Base-by-base conservation (phyloP, 1,140 invertebrate species). In the Nephila pilipes region DNA sequence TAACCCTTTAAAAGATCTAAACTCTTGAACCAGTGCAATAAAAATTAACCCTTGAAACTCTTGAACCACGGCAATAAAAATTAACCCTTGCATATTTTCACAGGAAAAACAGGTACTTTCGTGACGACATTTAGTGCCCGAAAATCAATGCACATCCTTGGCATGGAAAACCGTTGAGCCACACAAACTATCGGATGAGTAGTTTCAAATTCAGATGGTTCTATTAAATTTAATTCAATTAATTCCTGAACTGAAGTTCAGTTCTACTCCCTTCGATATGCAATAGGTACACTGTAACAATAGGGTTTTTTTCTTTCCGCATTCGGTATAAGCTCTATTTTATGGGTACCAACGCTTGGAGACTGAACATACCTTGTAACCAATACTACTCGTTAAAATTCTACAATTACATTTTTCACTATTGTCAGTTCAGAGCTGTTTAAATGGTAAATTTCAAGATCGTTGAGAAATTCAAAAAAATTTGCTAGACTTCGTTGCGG, bases 1-100 rank as follows among this genome's bases (percentile, higher is more conserved):
- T 96, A 97, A 0, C 96, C 96, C 25, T 94, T 20, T 8, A 46
- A 89, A 80, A 96, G 94, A 95, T 96, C 96, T 3, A 97, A 94
- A 0, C 95, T 95, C 2, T 94, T 94, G 87, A 96, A 96, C 29
- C 95, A 95, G n/a, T n/a, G n/a, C n/a, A n/a, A n/a, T n/a, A n/a
- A n/a, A n/a, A n/a, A n/a, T n/a, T n/a, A n/a, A n/a, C n/a, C n/a
- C n/a, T n/a, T n/a, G n/a, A n/a, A n/a, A n/a, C n/a, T n/a, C n/a
- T 10, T 90, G 95, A 5, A 94, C 94, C 38, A 2, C 38, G 2
- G 38, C 38, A 3, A 38, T 5, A 5, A 46, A 46, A 8, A 46
- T 46, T 1, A 95, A 0, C n/a, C 96, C 95, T 36, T 32, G 18
- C 57, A 96, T 96, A 10, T 94, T 58, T 96, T 96, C 4, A 97